Base-by-base conservation (phyloP, 2,113 vertebrate genomes). In the Myiagra hebetior region DNA sequence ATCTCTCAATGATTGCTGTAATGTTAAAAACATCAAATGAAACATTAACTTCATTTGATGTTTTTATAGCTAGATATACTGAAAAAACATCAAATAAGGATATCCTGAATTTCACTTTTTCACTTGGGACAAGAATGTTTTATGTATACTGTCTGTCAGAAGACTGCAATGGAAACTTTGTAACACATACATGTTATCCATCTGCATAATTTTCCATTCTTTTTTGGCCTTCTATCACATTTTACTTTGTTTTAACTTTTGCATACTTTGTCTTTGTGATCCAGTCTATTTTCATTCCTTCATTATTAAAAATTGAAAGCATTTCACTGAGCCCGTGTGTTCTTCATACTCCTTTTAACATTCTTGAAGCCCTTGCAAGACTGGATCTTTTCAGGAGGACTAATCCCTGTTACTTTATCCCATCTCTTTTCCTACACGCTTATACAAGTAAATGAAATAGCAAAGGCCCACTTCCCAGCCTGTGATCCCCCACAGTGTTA, bases 1-100 rank as follows among this genome's bases (percentile, higher is more conserved):
- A 87, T 88, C 86, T 95, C 60, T 84, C 81, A 86, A 62, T 75
- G 92, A 92, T 87, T 81, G 56, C 76, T 94, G 33, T 89, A 91
- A 95, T 92, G 89, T 95, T 92, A 93, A 96, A 97, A 95, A 89
- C 73, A 96, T 96, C 83, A 96, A 59, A 96, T 88, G 72, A 94
- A 93, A 15, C 46, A 90, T 93, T 92, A 92, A 59, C 42, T 89
- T 84, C 72, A 89, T 95, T 93, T 96, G 91, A 95, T 96, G 86
- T 84, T 96, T 94, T 93, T 84, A 96, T 89, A 87, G 80, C 79
- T 91, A 84, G 76, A 91, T 93, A 81, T 68, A 81, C 83, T 91
- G 72, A 81, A 86, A 94, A 92, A 92, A 65, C 59, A 70, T 95
- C 72, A 96, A 92, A 95, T 47, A 92, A 89, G 46, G 47, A 78